Base-by-base conservation (phyloP, 1,140 invertebrate genomes). In the Tetragnatha versicolor region DNA sequence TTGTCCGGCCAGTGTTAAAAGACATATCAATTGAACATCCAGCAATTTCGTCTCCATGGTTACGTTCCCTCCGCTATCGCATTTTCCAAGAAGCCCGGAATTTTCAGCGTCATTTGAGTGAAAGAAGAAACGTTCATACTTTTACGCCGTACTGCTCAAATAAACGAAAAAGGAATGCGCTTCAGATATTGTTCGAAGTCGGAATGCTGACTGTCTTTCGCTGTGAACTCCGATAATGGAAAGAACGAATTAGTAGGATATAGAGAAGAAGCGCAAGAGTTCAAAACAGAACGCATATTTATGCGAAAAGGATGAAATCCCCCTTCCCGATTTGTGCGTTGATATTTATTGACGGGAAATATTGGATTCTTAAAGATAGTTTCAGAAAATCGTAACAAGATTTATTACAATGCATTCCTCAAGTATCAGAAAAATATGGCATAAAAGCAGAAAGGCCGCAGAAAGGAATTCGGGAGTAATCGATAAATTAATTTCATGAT, bases 111-210 rank as follows among this genome's bases (percentile, higher is more conserved):
- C 31, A 1, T 31, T 3, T 17, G 29, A 58, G 27, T 22, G 27
- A 31, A 2, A 58, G 35, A 58, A 58, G 9, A 58, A 51, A 58
- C 20, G 29, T 20, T 58, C 55, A 58, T 58, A n/a, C 55, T 33
- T 58, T 58, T 58, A 58, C 55, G 55, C 14, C 29, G 35, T 58
- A 31, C 20, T 58, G 31, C 55, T 33, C 55, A 58, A 33, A 58
- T 58, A 58, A 58, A 33, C 35, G 55, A 31, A 58, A 17, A 33
- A 58, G 20, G 35, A 58, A 7, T 31, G 4, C 29, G 29, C 20
- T 58, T 20, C 7, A n/a, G 10, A 31, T 33, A 31, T 58, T n/a
- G n/a, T 58, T 58, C 3, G 12, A 7, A 58, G n/a, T n/a, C n/a
- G 29, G 55, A 55, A n/a, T 33, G 20, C 35, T 33, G 31, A 20